Conservation (phyloP, 2,888 invertebrate species). For the Drosophila prolongata region DNA sequence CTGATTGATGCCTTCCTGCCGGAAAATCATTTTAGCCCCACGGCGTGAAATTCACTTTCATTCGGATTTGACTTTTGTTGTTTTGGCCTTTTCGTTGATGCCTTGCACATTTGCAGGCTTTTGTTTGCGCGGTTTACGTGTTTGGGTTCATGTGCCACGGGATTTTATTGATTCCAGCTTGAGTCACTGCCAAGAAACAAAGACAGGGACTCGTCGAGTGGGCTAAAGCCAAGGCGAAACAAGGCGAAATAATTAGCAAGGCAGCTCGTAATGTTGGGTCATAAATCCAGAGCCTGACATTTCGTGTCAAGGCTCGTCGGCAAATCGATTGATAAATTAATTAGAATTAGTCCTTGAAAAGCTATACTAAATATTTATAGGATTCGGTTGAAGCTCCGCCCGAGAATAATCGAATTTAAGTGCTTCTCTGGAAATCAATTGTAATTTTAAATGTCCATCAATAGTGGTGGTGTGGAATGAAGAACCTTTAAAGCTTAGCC, state of each 20-base stretch:
- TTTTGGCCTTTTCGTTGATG: constrained; percentile 22
- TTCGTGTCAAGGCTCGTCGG: constrained; percentile 70
- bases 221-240: constrained; percentile 29
- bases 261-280: constrained; percentile 60
- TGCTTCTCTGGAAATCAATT: constrained; percentile 54
- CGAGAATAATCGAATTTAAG: constrained; percentile 12
- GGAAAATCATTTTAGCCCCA: constrained; percentile 68
- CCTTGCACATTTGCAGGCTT: constrained; percentile 34
- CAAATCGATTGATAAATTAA: constrained; percentile 77
- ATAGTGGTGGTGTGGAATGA: constrained; percentile 25
- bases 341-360: constrained; percentile 73
- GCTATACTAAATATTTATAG: constrained; percentile 73
- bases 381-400: constrained; percentile 27
- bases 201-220: constrained; percentile 15
- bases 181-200: constrained; percentile 36
- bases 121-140: constrained; percentile 57
- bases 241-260: constrained; percentile 66
- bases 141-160: constrained; percentile 59
- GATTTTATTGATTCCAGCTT: constrained; percentile 58
- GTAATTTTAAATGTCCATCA: constrained; percentile 78
- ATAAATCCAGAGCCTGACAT: constrained; percentile 71
- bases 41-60: constrained; percentile 74
- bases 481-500: constrained; percentile 52
- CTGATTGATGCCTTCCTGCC: constrained; percentile 72
- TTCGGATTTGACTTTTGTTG: constrained; percentile 32